phyloP scores from a whole-genome alignment of 2,113 vertebrate genomes.

The Dendropsophus ebraccatus region DNA sequence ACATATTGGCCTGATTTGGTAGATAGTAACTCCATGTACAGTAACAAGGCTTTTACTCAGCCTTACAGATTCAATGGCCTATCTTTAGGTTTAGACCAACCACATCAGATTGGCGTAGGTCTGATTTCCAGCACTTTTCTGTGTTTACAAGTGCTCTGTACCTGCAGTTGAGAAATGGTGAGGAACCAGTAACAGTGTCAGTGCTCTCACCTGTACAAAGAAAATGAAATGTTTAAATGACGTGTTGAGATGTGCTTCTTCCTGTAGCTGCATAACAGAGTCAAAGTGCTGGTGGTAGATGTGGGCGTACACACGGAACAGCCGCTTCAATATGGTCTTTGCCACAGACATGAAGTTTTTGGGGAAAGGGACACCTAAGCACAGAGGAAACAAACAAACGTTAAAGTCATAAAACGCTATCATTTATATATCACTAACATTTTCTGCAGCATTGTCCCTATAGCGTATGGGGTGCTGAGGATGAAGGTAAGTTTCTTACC shows the following conservation, averaged over 20 bases:
- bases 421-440: no score
- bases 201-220: slow-evolving; percentile 87
- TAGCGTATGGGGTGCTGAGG: no score
- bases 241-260: slow-evolving; percentile 97
- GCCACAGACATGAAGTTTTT: slow-evolving; percentile 98
- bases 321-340: slow-evolving; percentile 93
- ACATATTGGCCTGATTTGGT: no score
- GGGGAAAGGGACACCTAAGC: slow-evolving; percentile 90
- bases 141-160: no score
- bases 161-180: neutral
- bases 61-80: no score
- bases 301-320: slow-evolving; percentile 94
- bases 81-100: no score
- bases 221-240: slow-evolving; percentile 99
- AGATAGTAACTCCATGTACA: no score
- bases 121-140: no score
- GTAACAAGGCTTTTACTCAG: no score
- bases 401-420: neutral
- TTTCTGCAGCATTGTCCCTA: no score
- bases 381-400: neutral
- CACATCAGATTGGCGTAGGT: no score
- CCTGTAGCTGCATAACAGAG: slow-evolving; percentile 93
- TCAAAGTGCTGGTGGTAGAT: slow-evolving; percentile 98
- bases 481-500: no score
- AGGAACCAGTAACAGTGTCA: neutral